Evolutionary conservation across 2,797 vertebrate species (phyloP), one percentile per base, ranked within the genome.

Genomic region (Nothura maculosa): DNA sequence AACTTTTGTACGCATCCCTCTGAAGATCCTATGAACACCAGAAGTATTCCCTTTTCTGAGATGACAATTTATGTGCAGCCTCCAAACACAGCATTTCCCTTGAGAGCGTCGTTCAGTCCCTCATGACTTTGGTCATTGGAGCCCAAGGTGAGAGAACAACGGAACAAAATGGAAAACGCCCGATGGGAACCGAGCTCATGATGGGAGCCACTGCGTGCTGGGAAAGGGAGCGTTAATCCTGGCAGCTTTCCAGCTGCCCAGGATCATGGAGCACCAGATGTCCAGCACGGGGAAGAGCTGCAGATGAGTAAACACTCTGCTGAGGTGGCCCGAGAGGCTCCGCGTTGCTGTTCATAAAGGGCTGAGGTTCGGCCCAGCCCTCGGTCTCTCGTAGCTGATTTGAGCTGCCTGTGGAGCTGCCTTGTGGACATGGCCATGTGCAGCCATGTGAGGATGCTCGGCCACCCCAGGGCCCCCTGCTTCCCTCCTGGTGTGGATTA

Each of bases 181-280:
- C 50, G 91, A 87, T 77, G 48, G 85, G 92, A 74, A 0, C 12
- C 0, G 28, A 13, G 64, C 54, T 74, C 4, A 4, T 74, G 91
- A 27, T 40, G 64, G 68, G 80, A 40, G 22, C 30, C 7, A 32
- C 79, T 93, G 17, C 58, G 87, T 66, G 76, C 81, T 79, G 25
- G 94, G 81, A 78, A 91, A 90, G 87, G 87, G 45, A 52, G 73
- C 73, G 96, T 87, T 92, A 76, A 83, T 76, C 62, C 73, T 96
- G 95, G 94, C 88, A 60, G 7, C 87, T 93, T 85, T 95, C 95
- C 90, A 95, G 74, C 27, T 79, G 36, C 70, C 79, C 30, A 92
- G 90, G 89, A 94, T 94, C 94, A 94, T 90, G 92, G 89, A 95
- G 64, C 76, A 94, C 85, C 94, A 94, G 92, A 90, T 96, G 92